A percentile compares a stretch with the other conserved stretches of the same genome.
These are phyloP conservation scores for Magallana angulata DNA, from an alignment of 1,140 invertebrate species.

Conservation along the genomic window DNA sequence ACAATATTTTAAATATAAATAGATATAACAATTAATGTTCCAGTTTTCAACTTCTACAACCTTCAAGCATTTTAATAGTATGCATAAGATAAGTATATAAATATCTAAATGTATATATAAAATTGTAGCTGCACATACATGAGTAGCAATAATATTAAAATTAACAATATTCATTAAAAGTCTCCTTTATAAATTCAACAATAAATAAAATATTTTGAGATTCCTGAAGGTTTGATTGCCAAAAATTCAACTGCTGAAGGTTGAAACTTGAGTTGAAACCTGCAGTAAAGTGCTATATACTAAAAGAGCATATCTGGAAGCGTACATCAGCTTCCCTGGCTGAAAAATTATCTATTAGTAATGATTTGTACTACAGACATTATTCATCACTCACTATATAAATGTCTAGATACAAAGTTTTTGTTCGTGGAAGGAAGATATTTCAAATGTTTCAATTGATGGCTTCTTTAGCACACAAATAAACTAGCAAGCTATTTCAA, in stretches of 20 bases:
- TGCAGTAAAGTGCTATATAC: neutral
- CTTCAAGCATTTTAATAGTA: slow-evolving; percentile 21
- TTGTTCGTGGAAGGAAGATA: neutral
- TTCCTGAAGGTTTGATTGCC: slow-evolving; percentile 3
- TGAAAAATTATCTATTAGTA: slow-evolving; percentile 29
- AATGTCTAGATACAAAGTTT: neutral
- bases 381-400: neutral
- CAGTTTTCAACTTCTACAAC: slow-evolving; percentile 23
- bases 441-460: slow-evolving; percentile 23
- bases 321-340: neutral
- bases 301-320: neutral
- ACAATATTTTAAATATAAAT: slow-evolving; percentile 23
- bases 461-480: neutral
- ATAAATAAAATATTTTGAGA: slow-evolving; percentile 1
- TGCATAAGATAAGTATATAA: slow-evolving; percentile 7
- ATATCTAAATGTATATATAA: neutral
- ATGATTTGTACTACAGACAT: neutral
- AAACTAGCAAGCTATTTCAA: slow-evolving; percentile 12
- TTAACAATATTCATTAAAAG: neutral
- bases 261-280: neutral
- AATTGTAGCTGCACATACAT: slow-evolving; percentile 18
- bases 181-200: neutral
- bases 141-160: slow-evolving; percentile 22
- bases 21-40: neutral
- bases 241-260: neutral